Evolutionary conservation across 2,113 vertebrate species (phyloP).

Genomic region (Archocentrus centrarchus): DNA sequence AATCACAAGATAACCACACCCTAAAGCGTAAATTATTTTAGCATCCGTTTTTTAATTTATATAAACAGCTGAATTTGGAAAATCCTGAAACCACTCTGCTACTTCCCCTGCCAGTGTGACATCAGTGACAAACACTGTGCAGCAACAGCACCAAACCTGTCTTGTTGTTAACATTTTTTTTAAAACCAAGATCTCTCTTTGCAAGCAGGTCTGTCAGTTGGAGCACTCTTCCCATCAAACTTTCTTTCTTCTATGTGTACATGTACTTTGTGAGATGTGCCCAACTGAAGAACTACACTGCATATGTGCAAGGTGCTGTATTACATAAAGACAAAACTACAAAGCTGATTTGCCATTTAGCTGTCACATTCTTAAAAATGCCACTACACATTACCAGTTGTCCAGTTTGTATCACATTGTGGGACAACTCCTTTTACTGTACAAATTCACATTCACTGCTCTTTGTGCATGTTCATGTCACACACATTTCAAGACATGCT

Average conservation of each 20-base stretch:
- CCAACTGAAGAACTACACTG: not conserved
- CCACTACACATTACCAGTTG: not conserved
- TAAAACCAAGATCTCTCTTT: rapidly evolving
- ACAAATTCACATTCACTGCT: not conserved
- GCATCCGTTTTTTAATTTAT: no score
- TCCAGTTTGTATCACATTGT: not conserved
- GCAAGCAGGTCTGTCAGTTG: not conserved
- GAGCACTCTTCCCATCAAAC: not conserved
- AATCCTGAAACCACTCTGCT: not conserved
- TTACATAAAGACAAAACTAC: not conserved
- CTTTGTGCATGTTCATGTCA: not conserved
- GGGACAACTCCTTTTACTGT: not conserved
- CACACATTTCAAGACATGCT: not conserved
- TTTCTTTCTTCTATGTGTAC: not conserved
- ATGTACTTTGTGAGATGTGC: not conserved
- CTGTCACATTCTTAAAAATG: not conserved
- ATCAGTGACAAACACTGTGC: not conserved
- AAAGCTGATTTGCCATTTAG: not conserved
- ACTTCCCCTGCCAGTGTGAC: not conserved
- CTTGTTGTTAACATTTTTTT: not conserved
- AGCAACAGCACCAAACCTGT: not conserved
- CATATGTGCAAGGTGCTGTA: not conserved
- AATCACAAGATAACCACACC: not conserved
- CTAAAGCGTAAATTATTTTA: not conserved
- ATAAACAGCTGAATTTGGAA: not conserved